These are phyloP conservation scores for Carettochelys insculpta DNA, from an alignment of 2,113 vertebrate genomes.

Conservation along the genomic window DNA sequence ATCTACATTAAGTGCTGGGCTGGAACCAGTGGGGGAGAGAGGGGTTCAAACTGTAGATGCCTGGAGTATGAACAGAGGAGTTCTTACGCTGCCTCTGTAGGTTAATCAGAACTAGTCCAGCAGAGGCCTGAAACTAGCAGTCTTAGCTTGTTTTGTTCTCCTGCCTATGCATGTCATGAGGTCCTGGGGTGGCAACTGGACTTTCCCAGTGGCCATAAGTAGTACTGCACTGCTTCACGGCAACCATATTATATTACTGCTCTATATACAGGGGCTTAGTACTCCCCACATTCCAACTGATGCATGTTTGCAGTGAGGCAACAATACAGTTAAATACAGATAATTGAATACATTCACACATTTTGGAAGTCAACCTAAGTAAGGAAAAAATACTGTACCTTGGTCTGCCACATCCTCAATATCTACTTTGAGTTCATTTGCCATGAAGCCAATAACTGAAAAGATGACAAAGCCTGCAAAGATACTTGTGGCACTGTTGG, in stretches of 20 bases:
- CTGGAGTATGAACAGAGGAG: neutral
- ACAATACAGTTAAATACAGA: neutral
- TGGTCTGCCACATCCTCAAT: constrained; percentile 98
- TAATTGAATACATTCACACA: neutral
- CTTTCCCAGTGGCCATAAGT: neutral
- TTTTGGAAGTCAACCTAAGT: neutral
- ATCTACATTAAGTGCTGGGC: neutral
- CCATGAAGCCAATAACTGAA: constrained; percentile 99
- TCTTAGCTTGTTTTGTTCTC: neutral
- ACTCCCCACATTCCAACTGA: neutral
- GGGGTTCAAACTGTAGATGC: rapidly evolving
- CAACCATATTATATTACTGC: neutral
- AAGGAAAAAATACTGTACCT: constrained; percentile 74
- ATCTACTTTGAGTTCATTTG: constrained; percentile 94
- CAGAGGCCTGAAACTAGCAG: neutral
- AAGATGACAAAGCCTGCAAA: constrained; percentile 99
- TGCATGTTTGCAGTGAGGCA: neutral
- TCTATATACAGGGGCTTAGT: neutral
- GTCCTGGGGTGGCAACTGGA: neutral
- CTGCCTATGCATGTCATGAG: neutral
- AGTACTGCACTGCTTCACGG: neutral
- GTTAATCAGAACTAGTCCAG: neutral
- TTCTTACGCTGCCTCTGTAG: neutral
- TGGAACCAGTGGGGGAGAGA: neutral
- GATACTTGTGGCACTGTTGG: constrained; percentile 98